A percentile compares a stretch with the other conserved stretches of the same genome.
Evolutionary conservation across 92 coral and sea anemone genomes (phyloP).

Genomic region (Porites divaricata): DNA sequence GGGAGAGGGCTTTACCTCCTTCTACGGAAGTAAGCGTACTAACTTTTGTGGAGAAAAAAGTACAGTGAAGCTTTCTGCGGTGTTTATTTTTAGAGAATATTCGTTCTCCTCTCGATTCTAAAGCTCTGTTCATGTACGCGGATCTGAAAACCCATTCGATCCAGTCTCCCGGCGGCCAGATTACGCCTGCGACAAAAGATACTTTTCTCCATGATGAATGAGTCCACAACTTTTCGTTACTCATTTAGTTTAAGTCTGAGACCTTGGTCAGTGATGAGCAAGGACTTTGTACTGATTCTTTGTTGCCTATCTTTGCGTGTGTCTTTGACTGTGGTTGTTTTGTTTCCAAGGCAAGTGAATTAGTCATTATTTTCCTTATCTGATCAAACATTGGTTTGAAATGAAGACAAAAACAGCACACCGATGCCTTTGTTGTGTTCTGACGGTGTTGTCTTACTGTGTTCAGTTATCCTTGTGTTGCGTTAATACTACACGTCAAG

Average conservation of each 20-base stretch:
- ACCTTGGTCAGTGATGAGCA: conserved; percentile 80
- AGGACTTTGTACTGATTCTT: conserved; percentile 49
- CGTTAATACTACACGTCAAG: neutral
- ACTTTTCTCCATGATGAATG: conserved; percentile 37
- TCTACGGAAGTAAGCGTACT: too few species aligned
- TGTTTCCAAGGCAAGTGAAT: conserved; percentile 38
- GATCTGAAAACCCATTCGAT: neutral
- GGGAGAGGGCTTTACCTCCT: too few species aligned
- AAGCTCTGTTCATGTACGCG: neutral
- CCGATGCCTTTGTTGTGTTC: conserved; percentile 12
- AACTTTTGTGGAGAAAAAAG: too few species aligned
- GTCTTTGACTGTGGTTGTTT: conserved; percentile 1
- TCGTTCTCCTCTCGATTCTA: too few species aligned
- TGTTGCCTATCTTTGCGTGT: neutral
- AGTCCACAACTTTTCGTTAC: conserved; percentile 8
- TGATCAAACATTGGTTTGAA: conserved; percentile 63
- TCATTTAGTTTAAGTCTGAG: conserved; percentile 97
- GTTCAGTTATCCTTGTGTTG: neutral
- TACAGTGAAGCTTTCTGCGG: too few species aligned
- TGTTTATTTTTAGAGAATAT: too few species aligned
- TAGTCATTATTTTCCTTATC: conserved; percentile 70
- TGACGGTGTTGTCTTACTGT: neutral
- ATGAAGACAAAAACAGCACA: conserved; percentile 37
- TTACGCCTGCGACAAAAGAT: neutral
- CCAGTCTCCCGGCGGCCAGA: conserved; percentile 2